These are phyloP conservation scores for Noctua pronuba DNA, from an alignment of 2,888 invertebrate genomes.

Conservation along the genomic window DNA sequence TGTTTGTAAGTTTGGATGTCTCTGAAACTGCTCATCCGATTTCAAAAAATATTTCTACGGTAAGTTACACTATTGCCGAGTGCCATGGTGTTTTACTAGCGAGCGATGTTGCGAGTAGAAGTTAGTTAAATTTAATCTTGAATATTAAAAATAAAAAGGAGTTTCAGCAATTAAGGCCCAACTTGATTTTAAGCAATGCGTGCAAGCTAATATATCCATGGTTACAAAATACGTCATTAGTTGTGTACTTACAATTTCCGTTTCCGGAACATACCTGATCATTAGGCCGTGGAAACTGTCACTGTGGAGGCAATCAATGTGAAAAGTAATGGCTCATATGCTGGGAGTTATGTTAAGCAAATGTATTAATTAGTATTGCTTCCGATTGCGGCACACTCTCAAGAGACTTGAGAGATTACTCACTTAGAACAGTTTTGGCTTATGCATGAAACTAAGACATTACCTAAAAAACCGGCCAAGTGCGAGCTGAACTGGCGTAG, in stretches of 20 bases:
- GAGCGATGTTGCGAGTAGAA: not conserved
- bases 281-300: conserved; percentile 52
- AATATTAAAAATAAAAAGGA: not conserved
- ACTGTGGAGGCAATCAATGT: conserved; percentile 35
- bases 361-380: conserved; percentile 40
- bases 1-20: not conserved
- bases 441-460: not conserved
- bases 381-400: conserved; percentile 25
- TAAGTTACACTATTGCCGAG: not conserved
- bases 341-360: conserved; percentile 28
- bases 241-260: conserved; percentile 49
- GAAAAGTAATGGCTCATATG: conserved; percentile 31
- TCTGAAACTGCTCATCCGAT: not conserved
- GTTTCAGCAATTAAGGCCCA: not conserved
- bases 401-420: not conserved
- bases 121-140: not conserved
- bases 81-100: too few relatives aligned
- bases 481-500: too few relatives aligned
- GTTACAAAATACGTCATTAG: conserved; percentile 53
- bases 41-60: not conserved
- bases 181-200: conserved; percentile 32
- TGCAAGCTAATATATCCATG: conserved; percentile 4
- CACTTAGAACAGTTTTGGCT: not conserved
- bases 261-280: conserved; percentile 48
- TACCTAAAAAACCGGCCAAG: too few relatives aligned